phyloP scores from a whole-genome alignment of 1,140 invertebrate species.

The Bombyx mori region ASM3026992v2 NC_085128.1:12090001-12090500 shows the following conservation, averaged over 20 bases:
- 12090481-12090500: conserved; percentile 55
- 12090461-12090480: conserved; percentile 54
- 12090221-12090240: neutral
- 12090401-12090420: conserved; percentile 38
- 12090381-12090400: conserved; percentile 25
- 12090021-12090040: no score
- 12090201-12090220: neutral
- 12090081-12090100: no score
- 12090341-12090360: conserved; percentile 17
- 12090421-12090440: conserved; percentile 18
- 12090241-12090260: conserved; percentile 1
- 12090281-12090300: no score
- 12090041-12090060: no score
- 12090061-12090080: no score
- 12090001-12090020: conserved; percentile 21
- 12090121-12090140: no score
- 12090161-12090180: no score
- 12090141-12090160: no score
- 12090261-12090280: neutral
- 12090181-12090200: no score
- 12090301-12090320: no score
- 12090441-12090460: conserved; percentile 43
- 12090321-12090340: conserved; percentile 5
- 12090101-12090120: no score
- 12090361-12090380: conserved; percentile 1